Percentiles rank a stretch among this genome's conserved stretches.
Conservation (phyloP, 2,797 vertebrate species). For the Poecilia picta region DNA sequence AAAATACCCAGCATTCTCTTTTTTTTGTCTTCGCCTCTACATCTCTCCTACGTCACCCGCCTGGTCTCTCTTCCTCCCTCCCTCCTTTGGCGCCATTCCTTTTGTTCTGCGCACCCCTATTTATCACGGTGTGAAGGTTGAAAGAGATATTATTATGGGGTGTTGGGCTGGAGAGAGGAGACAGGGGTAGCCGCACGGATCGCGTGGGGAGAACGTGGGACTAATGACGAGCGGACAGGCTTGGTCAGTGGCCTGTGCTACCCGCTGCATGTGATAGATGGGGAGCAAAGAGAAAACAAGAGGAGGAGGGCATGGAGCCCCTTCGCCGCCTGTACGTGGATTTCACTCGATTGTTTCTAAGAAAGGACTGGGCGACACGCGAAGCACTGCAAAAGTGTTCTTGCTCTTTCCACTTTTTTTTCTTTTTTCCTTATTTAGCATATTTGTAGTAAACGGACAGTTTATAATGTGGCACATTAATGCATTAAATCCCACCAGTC, state of each 20-base stretch:
- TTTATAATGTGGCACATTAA: not conserved
- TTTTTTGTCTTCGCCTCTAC: constrained; percentile 48
- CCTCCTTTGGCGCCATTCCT: constrained; percentile 66
- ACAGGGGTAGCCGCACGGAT: constrained; percentile 99
- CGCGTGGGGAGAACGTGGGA: constrained; percentile 94
- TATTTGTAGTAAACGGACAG: not conserved
- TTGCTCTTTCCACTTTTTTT: not conserved
- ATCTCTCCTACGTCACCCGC: constrained; percentile 51
- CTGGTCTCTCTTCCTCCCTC: constrained; percentile 36
- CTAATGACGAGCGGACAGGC: constrained; percentile 99
- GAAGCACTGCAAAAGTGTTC: not conserved
- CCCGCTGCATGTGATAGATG: constrained; percentile 96
- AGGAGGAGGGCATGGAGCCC: constrained; percentile 64
- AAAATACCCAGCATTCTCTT: constrained; percentile 22
- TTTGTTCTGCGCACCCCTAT: constrained; percentile 99
- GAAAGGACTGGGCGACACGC: not conserved
- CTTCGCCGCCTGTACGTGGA: constrained; percentile 42
- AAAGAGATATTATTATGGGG: constrained; percentile 99
- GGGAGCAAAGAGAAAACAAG: constrained; percentile 87
- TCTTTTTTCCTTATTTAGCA: not conserved
- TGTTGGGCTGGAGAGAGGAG: constrained; percentile 96
- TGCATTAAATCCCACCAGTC: not conserved
- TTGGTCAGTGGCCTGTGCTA: constrained; percentile 99
- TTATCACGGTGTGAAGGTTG: constrained; percentile 99
- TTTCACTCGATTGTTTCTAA: constrained; percentile 63